Base-by-base conservation (phyloP, 2,888 invertebrate genomes). In the Pyralis farinalis region DNA sequence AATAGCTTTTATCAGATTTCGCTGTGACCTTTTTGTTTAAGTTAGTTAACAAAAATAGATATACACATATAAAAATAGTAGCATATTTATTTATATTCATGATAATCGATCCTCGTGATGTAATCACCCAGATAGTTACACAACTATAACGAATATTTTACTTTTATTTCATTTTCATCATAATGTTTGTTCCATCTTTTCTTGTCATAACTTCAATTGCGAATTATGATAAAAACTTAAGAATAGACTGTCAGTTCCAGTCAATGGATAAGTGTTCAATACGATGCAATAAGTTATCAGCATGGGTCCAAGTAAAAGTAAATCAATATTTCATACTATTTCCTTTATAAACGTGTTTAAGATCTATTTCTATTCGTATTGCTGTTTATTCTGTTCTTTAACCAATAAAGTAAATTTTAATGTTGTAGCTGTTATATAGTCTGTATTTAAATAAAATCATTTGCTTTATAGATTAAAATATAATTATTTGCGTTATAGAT, bases 1-100 rank as follows among this genome's bases (percentile, higher is more conserved):
- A 78, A 74, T 65, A 69, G 62, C 47, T 63, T 63, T 75, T 73
- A 79, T 79, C 78, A 63, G 78, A 78, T 76, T 68, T 60, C 44
- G 51, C 51, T 54, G 57, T 63, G 68, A 68, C 72, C 68, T 69
- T 67, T 68, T 43, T n/a, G n/a, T n/a, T n/a, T 50, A 55, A 51
- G 32, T 40, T 44, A 50, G 52, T 50, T 63, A 62, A 58, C 58
- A 63, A 59, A 56, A 58, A 63, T 48, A 50, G 53, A 57, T 58
- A 56, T 57, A 62, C 55, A 33, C 16, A 31, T 47, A 38, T 16
- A 50, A 29, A 32, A 42, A 20, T 29, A 9, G 16, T 37, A 34
- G 9, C 4, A 3, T 3, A 4, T 16, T 16, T 16, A 22, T 3
- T 12, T 22, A 27, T 12, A 16, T 2, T 4, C 16, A 4, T 3